Percentiles rank a stretch among this genome's conserved stretches.
phyloP scores from a whole-genome alignment of 37 sponge, comb jelly and placozoan genomes.

The Amphimedon queenslandica region DNA sequence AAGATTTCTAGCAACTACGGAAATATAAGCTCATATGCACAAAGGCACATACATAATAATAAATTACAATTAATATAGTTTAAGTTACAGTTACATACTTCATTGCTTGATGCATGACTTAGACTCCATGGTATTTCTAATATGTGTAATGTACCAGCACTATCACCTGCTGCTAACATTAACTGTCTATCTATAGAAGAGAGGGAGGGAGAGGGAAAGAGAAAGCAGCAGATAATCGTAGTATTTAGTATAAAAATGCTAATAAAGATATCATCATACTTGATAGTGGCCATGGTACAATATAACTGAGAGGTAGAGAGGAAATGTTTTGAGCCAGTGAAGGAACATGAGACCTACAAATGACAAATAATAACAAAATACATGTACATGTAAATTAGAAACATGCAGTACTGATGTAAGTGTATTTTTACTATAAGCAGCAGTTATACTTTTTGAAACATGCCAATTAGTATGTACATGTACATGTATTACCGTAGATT shows the following conservation, averaged over 20 bases:
- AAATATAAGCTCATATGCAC: too few species aligned
- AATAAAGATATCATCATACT: conserved; percentile 36
- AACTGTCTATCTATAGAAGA: conserved; percentile 59
- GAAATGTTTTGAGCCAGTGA: conserved; percentile 88
- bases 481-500: conserved; percentile 9
- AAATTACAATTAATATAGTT: not conserved
- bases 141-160: conserved; percentile 89
- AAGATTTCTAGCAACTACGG: too few species aligned
- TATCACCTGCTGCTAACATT: conserved; percentile 93
- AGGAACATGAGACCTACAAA: conserved; percentile 88
- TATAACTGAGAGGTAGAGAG: conserved; percentile 67
- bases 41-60: too few species aligned
- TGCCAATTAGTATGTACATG: not conserved
- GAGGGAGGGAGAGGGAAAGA: conserved; percentile 1
- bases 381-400: too few species aligned
- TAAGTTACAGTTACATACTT: conserved; percentile 30
- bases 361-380: too few species aligned
- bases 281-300: conserved; percentile 64
- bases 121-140: conserved; percentile 89
- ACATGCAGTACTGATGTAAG: too few species aligned
- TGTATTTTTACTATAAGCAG: too few species aligned
- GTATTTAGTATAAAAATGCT: too few species aligned
- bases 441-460: not conserved
- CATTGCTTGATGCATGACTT: conserved; percentile 77
- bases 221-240: too few species aligned